A percentile compares a stretch with the other conserved stretches of the same genome.
Conservation (phyloP, 2,113 vertebrate species). For the Rhadina sibilatrix region DNA sequence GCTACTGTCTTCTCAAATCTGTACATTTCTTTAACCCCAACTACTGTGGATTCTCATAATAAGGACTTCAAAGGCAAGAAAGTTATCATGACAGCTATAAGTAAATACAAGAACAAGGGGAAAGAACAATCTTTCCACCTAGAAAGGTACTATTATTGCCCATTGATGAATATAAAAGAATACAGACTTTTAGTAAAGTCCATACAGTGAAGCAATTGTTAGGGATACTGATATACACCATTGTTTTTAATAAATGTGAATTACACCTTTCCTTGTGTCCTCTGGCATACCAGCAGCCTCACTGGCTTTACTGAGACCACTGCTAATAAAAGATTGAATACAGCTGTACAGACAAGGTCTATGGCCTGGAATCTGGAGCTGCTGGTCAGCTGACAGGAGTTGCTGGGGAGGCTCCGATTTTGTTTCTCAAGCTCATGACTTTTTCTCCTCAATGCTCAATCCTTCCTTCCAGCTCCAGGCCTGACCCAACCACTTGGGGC, state of each 20-base stretch:
- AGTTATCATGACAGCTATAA: background rate
- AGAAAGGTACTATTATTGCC: background rate
- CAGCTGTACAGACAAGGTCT: slow-evolving; percentile 65
- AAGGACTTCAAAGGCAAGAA: background rate
- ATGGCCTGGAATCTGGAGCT: slow-evolving; percentile 75
- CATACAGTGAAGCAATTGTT: background rate
- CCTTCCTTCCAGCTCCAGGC: slow-evolving; percentile 88
- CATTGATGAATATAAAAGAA: background rate
- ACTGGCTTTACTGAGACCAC: slow-evolving; percentile 57
- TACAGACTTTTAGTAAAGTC: background rate
- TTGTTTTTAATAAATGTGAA: background rate
- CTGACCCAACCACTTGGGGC: slow-evolving; percentile 72
- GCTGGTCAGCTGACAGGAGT: slow-evolving; percentile 83
- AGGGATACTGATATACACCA: background rate
- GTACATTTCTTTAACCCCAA: background rate
- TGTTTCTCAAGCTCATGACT: slow-evolving; percentile 80
- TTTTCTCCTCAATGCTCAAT: slow-evolving; percentile 85
- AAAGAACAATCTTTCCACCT: background rate
- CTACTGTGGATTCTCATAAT: background rate
- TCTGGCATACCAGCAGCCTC: slow-evolving; percentile 7
- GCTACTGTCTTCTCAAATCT: background rate
- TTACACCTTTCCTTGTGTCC: slow-evolving; percentile 61
- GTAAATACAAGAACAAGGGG: background rate
- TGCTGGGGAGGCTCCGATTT: slow-evolving; percentile 82
- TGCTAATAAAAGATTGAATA: slow-evolving; percentile 77